These are phyloP conservation scores for Eriocheir sinensis DNA, from an alignment of 1,140 invertebrate species.

Conservation along the genomic window DNA sequence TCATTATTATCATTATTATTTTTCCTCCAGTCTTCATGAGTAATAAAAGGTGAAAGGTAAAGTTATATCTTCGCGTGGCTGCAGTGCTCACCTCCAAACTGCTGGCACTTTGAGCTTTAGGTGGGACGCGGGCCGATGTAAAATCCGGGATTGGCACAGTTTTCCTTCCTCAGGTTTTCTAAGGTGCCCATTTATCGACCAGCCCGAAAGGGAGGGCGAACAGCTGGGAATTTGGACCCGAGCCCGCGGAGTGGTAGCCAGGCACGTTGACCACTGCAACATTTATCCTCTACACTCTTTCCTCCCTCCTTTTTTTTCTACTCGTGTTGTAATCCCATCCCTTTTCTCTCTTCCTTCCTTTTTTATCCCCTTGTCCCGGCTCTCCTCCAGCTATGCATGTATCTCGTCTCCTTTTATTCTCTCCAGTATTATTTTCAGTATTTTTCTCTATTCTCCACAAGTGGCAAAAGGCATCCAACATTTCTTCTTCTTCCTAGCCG, in stretches of 20 bases:
- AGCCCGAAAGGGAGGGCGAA: too few relatives aligned
- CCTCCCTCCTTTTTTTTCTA: neutral
- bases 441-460: neutral
- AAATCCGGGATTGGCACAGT: too few relatives aligned
- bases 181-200: too few relatives aligned
- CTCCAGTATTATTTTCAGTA: neutral
- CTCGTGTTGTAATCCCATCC: neutral
- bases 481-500: neutral
- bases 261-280: too few relatives aligned
- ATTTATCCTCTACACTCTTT: neutral
- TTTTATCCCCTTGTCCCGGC: neutral
- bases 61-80: too few relatives aligned
- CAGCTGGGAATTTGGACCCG: too few relatives aligned
- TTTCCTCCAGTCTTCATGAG: neutral
- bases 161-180: too few relatives aligned
- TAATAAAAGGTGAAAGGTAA: neutral
- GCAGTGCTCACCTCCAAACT: too few relatives aligned
- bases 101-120: too few relatives aligned
- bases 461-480: too few relatives aligned
- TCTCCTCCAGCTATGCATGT: neutral
- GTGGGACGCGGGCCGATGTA: too few relatives aligned
- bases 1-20: constrained; percentile 13
- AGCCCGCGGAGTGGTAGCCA: too few relatives aligned
- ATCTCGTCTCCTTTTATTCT: neutral
- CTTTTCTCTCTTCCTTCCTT: neutral